Evolutionary conservation across 1,140 invertebrate species (phyloP).

Genomic region (Vanessa tameamea): DNA sequence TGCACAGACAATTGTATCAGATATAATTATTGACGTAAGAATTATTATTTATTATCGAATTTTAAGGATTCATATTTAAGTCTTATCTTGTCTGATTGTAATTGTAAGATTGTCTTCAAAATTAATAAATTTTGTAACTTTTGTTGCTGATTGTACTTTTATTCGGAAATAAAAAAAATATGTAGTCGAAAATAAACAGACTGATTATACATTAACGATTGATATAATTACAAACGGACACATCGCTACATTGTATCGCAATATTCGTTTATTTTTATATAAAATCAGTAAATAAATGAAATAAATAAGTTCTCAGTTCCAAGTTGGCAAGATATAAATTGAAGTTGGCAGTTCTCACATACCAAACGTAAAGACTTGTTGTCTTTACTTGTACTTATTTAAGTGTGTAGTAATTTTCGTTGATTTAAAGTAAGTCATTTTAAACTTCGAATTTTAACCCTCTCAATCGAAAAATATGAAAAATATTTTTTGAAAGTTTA

Average conservation of each 20-base stretch:
- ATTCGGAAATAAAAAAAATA: constrained; percentile 8
- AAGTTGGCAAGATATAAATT: constrained; percentile 20
- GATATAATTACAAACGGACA: constrained; percentile 8
- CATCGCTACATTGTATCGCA: constrained; percentile 17
- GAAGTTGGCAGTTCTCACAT: constrained; percentile 5
- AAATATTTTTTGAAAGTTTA: constrained; percentile 1
- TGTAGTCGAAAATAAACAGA: constrained; percentile 22
- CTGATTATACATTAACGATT: constrained; percentile 21
- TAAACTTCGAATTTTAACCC: not conserved
- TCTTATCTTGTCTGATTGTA: not conserved
- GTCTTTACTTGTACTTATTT: no score
- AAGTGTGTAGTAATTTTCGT: not conserved
- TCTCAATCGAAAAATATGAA: not conserved
- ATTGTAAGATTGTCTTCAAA: constrained; percentile 2
- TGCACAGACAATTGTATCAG: not conserved
- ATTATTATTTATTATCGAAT: constrained; percentile 1
- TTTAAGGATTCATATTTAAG: not conserved
- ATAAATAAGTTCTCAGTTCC: not conserved
- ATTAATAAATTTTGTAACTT: not conserved
- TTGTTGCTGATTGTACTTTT: not conserved
- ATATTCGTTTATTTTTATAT: constrained; percentile 19
- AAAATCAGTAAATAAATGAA: constrained; percentile 1
- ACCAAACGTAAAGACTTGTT: not conserved
- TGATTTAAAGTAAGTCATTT: not conserved
- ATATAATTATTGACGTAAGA: not conserved